A percentile compares a stretch with the other conserved stretches of the same genome.
phyloP scores from a whole-genome alignment of 2,797 vertebrate genomes.

The Carcharodon carcharias region DNA sequence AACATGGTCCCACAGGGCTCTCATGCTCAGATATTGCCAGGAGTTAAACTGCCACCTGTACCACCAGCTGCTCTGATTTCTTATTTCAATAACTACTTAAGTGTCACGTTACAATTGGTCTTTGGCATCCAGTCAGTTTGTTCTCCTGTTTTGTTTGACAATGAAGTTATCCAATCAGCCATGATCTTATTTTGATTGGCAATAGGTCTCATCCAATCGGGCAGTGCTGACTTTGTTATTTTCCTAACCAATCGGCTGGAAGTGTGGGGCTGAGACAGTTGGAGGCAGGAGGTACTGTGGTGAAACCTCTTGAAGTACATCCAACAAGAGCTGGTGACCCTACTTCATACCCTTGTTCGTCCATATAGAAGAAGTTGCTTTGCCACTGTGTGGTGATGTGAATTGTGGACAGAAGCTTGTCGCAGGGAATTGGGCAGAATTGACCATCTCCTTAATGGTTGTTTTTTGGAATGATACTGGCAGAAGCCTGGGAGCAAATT shows the following conservation, averaged over 20 bases:
- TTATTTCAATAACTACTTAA: not conserved
- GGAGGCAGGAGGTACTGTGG: not conserved
- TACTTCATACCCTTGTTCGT: not conserved
- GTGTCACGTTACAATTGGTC: not conserved
- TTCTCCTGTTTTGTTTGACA: not conserved
- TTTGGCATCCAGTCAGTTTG: not conserved
- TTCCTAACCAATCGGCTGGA: not conserved
- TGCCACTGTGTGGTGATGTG: not conserved
- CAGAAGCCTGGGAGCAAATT: not conserved
- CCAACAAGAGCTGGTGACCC: not conserved
- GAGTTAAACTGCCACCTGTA: not conserved
- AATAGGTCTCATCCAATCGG: not conserved
- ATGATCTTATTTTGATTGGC: not conserved
- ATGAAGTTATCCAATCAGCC: not conserved
- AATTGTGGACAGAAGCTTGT: not conserved
- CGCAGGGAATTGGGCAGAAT: not conserved
- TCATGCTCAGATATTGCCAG: not conserved
- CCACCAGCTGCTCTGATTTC: not conserved
- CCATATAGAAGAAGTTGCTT: not conserved
- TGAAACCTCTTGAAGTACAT: not conserved
- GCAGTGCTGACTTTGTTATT: not conserved
- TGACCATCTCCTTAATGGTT: not conserved
- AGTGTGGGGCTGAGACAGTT: not conserved
- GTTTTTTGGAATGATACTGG: not conserved
- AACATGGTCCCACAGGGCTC: not conserved